Conservation (phyloP, 1,140 invertebrate species). For the Leguminivora glycinivorella region DNA sequence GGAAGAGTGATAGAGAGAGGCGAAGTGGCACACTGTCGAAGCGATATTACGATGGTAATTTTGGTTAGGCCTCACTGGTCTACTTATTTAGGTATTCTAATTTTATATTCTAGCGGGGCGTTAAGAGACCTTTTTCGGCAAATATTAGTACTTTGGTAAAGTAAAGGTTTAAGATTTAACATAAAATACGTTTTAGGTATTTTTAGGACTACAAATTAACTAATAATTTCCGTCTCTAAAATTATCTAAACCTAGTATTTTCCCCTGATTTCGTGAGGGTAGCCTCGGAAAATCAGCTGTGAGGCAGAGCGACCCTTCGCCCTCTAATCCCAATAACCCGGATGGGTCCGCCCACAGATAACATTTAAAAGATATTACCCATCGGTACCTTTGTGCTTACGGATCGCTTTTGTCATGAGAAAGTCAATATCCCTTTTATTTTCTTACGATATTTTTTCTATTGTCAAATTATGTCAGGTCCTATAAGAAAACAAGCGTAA, state of each 20-base stretch:
- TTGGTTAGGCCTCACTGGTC: too few relatives aligned
- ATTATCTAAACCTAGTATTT: background rate
- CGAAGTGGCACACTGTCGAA: too few relatives aligned
- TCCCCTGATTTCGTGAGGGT: background rate
- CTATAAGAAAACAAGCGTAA: too few relatives aligned
- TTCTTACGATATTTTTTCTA: background rate
- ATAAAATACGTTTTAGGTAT: too few relatives aligned
- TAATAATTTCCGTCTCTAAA: too few relatives aligned
- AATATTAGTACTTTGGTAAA: background rate
- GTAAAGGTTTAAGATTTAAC: too few relatives aligned
- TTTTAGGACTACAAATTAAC: too few relatives aligned
- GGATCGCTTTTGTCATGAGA: background rate
- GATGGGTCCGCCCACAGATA: conserved; percentile 7
- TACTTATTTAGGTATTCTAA: too few relatives aligned
- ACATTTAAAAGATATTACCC: background rate
- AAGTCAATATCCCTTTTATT: background rate
- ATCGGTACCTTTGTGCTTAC: conserved; percentile 1
- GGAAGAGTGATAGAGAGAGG: too few relatives aligned
- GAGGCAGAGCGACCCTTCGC: background rate
- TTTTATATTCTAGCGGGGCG: background rate
- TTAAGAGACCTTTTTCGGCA: background rate
- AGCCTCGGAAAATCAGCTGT: conserved; percentile 8
- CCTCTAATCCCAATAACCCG: conserved; percentile 12
- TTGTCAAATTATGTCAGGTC: too few relatives aligned
- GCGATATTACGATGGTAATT: too few relatives aligned